These are phyloP conservation scores for Bothrops jararaca DNA, from an alignment of 2,113 vertebrate species.

Conservation along the genomic window DNA sequence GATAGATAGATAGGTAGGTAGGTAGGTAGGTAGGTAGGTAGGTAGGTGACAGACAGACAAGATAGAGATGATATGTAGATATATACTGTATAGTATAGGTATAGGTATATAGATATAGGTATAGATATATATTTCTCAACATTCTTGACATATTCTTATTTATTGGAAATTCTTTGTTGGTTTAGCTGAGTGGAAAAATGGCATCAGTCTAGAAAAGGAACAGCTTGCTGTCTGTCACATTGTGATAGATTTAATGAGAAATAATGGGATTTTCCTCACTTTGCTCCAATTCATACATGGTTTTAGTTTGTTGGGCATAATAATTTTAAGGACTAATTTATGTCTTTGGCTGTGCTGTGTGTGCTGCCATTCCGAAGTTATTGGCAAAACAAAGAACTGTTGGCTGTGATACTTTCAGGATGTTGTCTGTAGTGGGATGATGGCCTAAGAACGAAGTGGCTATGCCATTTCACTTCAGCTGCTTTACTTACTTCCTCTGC, in stretches of 20 bases:
- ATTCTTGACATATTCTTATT: not conserved
- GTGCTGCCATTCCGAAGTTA: not conserved
- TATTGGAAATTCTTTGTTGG: not conserved
- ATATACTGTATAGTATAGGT: not conserved
- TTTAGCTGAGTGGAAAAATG: not conserved
- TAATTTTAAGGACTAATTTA: not conserved
- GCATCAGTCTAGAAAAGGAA: not conserved
- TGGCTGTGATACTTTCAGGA: not conserved
- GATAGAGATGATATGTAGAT: too few relatives aligned
- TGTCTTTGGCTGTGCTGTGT: not conserved
- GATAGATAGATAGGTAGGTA: too few relatives aligned
- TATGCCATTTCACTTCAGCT: not conserved
- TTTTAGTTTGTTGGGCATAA: not conserved
- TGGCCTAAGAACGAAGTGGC: not conserved
- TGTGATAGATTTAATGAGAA: not conserved
- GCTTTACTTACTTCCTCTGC: not conserved
- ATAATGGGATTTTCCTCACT: not conserved
- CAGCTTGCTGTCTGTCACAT: not conserved
- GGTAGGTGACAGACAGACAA: too few relatives aligned
- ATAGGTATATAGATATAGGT: too few relatives aligned
- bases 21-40: too few relatives aligned
- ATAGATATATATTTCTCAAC: not conserved
- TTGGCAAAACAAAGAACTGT: not conserved
- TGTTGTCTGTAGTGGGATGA: not conserved
- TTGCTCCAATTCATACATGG: not conserved